These are phyloP conservation scores for Chymomyza costata DNA, from an alignment of 1,140 invertebrate genomes.

Conservation along the genomic window DNA sequence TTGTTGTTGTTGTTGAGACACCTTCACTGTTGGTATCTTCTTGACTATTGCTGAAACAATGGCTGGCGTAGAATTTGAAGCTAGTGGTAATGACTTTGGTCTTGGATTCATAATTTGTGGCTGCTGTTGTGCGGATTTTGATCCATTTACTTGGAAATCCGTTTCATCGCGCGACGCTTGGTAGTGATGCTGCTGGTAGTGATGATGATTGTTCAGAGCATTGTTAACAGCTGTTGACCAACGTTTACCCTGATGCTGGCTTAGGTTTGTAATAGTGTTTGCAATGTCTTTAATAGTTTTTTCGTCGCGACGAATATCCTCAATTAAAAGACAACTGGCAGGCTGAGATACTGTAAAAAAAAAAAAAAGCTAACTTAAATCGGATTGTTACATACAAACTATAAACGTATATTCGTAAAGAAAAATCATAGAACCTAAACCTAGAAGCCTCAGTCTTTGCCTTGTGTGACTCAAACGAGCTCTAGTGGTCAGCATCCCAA, in stretches of 20 bases:
- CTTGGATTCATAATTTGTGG: conserved; percentile 38
- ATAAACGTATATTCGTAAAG: too few species aligned
- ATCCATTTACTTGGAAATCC: conserved; percentile 46
- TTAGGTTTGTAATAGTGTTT: conserved; percentile 74
- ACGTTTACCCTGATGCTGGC: conserved; percentile 68
- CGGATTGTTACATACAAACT: too few species aligned
- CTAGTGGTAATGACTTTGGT: conserved; percentile 73
- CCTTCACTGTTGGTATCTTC: conserved; percentile 71
- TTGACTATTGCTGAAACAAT: conserved; percentile 75
- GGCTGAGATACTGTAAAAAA: conserved; percentile 56
- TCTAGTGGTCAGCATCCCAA: neutral
- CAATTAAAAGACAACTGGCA: conserved; percentile 62
- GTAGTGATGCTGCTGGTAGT: conserved; percentile 40
- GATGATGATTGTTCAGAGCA: conserved; percentile 64
- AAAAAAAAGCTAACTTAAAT: neutral
- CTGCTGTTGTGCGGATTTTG: conserved; percentile 20
- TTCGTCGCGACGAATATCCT: conserved; percentile 69
- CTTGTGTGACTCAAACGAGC: conserved; percentile 17
- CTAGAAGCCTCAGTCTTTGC: too few species aligned
- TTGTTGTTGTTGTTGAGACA: conserved; percentile 36
- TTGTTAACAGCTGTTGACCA: conserved; percentile 68
- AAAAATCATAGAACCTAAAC: too few species aligned
- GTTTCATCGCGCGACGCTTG: conserved; percentile 66
- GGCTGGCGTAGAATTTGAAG: conserved; percentile 68
- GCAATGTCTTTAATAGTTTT: conserved; percentile 72